Evolutionary conservation across 1,140 invertebrate species (phyloP).

Genomic region (Drosophila athabasca): DNA sequence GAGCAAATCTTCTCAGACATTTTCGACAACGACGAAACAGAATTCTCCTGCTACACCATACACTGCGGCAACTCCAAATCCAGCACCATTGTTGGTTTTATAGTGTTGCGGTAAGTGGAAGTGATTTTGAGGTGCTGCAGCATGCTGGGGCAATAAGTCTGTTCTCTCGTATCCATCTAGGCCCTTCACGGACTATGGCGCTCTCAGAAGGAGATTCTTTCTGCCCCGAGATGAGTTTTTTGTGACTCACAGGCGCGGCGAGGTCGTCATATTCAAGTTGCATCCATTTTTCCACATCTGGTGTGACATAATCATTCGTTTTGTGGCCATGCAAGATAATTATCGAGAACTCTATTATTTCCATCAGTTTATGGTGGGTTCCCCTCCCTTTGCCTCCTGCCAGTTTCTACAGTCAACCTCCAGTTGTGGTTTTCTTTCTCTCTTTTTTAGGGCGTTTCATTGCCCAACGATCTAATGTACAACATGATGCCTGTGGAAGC

Average conservation of each 20-base stretch:
- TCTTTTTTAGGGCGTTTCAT: constrained; percentile 14
- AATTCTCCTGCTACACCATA: constrained; percentile 45
- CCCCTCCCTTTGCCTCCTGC: too few relatives aligned
- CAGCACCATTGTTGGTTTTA: constrained; percentile 45
- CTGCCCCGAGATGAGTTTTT: constrained; percentile 43
- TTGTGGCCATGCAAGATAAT: constrained; percentile 38
- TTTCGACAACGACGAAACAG: constrained; percentile 16
- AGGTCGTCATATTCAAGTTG: constrained; percentile 51
- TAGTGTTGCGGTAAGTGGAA: constrained; percentile 42
- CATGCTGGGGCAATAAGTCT: background rate
- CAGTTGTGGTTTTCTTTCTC: background rate
- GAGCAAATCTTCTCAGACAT: constrained; percentile 19
- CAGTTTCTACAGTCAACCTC: too few relatives aligned
- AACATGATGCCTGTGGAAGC: constrained; percentile 71
- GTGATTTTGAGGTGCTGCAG: background rate
- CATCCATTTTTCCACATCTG: constrained; percentile 66
- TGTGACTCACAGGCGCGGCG: constrained; percentile 47
- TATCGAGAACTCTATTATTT: constrained; percentile 56
- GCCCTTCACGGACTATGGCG: constrained; percentile 36
- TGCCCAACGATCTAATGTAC: constrained; percentile 53
- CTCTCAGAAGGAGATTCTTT: constrained; percentile 38
- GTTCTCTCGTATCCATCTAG: background rate
- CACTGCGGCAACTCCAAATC: constrained; percentile 30
- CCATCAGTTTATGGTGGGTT: constrained; percentile 21
- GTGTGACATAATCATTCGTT: constrained; percentile 51